A percentile compares a stretch with the other conserved stretches of the same genome.
phyloP scores from a whole-genome alignment of 2,888 invertebrate species.

The Calameuta idolon region DNA sequence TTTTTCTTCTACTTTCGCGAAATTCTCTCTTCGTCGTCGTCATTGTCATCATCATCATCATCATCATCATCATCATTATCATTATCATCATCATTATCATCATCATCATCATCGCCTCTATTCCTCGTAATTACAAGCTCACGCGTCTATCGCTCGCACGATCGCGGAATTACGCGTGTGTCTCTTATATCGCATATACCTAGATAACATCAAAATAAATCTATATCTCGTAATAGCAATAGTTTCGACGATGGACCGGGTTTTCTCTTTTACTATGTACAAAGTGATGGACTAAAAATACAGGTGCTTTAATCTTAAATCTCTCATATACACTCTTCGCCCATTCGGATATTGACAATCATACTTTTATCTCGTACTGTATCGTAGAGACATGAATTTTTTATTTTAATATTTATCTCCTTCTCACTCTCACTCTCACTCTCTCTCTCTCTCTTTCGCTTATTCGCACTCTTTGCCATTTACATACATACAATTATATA shows the following conservation, averaged over 20 bases:
- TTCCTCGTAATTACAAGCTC: slow-evolving; percentile 14
- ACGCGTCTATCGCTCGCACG: slow-evolving; percentile 19
- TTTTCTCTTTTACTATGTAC: slow-evolving; percentile 41
- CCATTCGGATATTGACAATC: neutral
- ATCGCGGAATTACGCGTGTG: slow-evolving; percentile 13
- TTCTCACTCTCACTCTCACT: slow-evolving; percentile 10
- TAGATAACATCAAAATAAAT: slow-evolving; percentile 68
- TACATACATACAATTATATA: slow-evolving; percentile 35
- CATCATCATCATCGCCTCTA: slow-evolving; percentile 21
- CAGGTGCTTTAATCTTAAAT: slow-evolving; percentile 21
- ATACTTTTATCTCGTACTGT: neutral
- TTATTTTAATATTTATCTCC: neutral
- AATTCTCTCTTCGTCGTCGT: slow-evolving; percentile 1
- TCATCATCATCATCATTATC: neutral
- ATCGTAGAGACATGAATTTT: slow-evolving; percentile 24
- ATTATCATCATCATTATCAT: slow-evolving; percentile 10
- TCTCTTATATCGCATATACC: slow-evolving; percentile 51
- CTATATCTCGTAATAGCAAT: slow-evolving; percentile 61
- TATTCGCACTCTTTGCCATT: slow-evolving; percentile 26
- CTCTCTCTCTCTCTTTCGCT: slow-evolving; percentile 3
- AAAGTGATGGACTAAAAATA: slow-evolving; percentile 44
- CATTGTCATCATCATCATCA: too few species aligned
- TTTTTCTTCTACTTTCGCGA: neutral
- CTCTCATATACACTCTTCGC: neutral
- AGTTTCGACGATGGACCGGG: slow-evolving; percentile 43